phyloP scores from a whole-genome alignment of 2,888 invertebrate species.

The Sphecodes monilicornis region DNA sequence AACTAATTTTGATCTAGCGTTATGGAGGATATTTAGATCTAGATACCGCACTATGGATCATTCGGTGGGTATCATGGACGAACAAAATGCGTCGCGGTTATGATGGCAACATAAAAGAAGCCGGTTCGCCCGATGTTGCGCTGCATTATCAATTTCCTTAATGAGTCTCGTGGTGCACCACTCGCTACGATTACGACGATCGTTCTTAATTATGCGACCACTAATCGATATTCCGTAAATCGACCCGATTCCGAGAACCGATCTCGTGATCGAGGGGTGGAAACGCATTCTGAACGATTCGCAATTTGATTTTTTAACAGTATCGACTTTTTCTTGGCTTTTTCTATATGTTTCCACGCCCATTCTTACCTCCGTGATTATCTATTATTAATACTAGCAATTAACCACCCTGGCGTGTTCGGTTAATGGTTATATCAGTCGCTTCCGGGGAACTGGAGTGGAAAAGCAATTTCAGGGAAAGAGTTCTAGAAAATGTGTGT shows the following conservation, averaged over 20 bases:
- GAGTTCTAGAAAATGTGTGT: background rate
- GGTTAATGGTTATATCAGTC: background rate
- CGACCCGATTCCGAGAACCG: constrained; percentile 13
- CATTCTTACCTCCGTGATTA: background rate
- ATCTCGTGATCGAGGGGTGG: background rate
- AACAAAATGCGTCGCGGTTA: background rate
- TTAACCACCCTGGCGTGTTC: background rate
- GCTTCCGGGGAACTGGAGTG: background rate
- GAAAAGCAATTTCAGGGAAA: background rate
- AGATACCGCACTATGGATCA: background rate
- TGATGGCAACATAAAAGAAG: constrained; percentile 13
- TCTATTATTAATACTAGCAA: background rate
- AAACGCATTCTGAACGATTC: background rate
- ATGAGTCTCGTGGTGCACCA: constrained; percentile 13
- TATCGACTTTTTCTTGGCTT: background rate
- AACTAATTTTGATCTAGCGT: background rate
- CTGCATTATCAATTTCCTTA: constrained; percentile 31
- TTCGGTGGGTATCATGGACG: background rate
- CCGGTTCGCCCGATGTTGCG: background rate
- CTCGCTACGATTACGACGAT: constrained; percentile 18
- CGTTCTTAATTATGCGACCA: constrained; percentile 32
- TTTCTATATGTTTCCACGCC: background rate
- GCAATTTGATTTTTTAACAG: background rate
- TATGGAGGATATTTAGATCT: background rate
- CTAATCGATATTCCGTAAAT: constrained; percentile 34